These are phyloP conservation scores for Aplochiton taeniatus DNA, from an alignment of 2,797 vertebrate genomes.

Conservation along the genomic window DNA sequence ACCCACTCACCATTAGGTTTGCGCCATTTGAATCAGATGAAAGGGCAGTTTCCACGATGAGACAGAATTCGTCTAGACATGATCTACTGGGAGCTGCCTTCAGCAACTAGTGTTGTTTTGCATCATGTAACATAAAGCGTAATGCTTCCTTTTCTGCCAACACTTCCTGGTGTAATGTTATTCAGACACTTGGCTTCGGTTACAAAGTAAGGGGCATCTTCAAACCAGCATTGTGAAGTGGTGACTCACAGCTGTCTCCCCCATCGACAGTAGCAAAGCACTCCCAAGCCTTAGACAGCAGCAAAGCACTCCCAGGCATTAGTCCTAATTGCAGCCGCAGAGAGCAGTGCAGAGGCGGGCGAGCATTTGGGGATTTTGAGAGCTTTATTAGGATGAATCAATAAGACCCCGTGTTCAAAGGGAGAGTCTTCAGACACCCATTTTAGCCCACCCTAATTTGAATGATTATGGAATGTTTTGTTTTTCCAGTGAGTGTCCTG, in stretches of 20 bases:
- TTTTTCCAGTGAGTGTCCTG: too few species aligned
- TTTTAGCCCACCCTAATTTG: constrained; percentile 39
- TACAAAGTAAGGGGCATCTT: background rate
- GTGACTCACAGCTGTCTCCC: background rate
- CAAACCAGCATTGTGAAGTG: background rate
- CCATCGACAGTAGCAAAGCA: background rate
- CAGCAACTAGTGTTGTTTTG: background rate
- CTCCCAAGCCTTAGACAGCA: constrained; percentile 4
- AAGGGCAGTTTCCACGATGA: background rate
- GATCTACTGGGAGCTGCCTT: background rate
- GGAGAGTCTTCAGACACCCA: constrained; percentile 21
- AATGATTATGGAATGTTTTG: constrained; percentile 42
- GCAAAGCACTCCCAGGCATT: constrained; percentile 14
- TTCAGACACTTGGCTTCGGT: background rate
- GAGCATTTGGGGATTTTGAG: constrained; percentile 39
- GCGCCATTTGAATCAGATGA: constrained; percentile 5
- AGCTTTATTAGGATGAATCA: constrained; percentile 51
- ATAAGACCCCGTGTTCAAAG: constrained; percentile 47
- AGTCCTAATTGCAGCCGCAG: constrained; percentile 42
- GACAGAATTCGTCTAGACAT: background rate
- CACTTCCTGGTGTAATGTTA: background rate
- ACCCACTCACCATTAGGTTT: background rate
- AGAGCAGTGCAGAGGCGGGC: constrained; percentile 37
- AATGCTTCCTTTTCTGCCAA: too few species aligned
- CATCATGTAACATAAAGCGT: background rate